Evolutionary conservation across 2,888 invertebrate genomes (phyloP), one percentile per base, ranked within the genome.

Genomic region (Acrocera orbiculus): DNA sequence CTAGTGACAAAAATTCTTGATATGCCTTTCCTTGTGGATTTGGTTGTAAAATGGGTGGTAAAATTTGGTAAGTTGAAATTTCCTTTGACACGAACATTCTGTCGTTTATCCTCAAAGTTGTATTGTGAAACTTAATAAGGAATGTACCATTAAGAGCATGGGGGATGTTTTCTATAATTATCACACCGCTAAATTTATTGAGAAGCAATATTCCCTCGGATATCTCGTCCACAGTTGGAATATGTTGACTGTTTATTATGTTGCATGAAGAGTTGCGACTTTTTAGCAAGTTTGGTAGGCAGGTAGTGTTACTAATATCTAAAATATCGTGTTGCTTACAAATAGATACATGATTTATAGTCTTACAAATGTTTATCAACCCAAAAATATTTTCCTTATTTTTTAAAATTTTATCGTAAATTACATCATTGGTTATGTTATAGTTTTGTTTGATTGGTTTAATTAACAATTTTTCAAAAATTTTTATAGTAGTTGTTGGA

Each of bases 231-330:
- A 38, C 20, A n/a, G 17, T 27, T 8, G 34, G 30, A 17, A 40
- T 30, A 16, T 42, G 36, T 10, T 42, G 34, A 25, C 30, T 35
- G 23, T 38, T 40, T 8, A 38, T 23, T 9, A n/a, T 16, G 13
- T 31, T 38, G 32, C 40, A 38, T 8, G 32, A 34, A 27, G 41
- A 32, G 5, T 27, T 16, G 23, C 22, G 27, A 30, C 41, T 44
- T 27, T 29, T 40, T 2, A 45, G 32, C 8, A 42, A 25, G 11
- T 39, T 37, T 7, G 36, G 38, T 9, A 44, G 35, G 10, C 40
- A 44, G 2, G 36, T 34, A 2, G 39, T 26, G 20, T 40, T 37
- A n/a, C 32, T 35, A 28, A 40, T 15, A 17, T 39, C 30, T 27
- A 33, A 8, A 29, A 43, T 16, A 25, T 38, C 26, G 15, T 36